Evolutionary conservation across 2,113 vertebrate species (phyloP).

Genomic region (Micromys minutus): DNA sequence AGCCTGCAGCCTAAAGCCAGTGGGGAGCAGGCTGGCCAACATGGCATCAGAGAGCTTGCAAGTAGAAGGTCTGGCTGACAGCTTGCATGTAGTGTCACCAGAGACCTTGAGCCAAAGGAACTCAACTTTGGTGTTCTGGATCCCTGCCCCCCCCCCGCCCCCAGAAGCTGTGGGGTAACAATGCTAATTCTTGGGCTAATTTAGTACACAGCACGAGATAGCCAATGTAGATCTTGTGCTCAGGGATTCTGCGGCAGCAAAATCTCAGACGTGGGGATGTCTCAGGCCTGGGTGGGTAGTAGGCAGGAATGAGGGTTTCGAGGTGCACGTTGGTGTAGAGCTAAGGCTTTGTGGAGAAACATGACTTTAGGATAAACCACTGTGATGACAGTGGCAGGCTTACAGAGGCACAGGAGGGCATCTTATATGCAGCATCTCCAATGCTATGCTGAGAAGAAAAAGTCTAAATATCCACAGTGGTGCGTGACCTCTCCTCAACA

Average conservation of each 20-base stretch:
- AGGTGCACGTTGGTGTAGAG: neutral
- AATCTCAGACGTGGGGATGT: neutral
- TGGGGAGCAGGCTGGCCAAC: neutral
- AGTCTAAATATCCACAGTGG: neutral
- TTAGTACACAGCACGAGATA: neutral
- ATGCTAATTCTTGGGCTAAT: neutral
- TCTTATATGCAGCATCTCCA: neutral
- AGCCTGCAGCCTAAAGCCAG: neutral
- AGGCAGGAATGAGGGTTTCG: neutral
- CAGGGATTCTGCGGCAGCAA: neutral
- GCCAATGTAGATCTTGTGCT: neutral
- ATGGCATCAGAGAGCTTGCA: neutral
- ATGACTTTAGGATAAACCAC: neutral
- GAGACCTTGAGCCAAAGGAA: neutral
- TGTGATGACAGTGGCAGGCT: neutral
- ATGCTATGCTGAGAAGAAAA: neutral
- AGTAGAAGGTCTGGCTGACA: neutral
- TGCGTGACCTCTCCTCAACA: neutral
- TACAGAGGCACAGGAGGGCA: neutral
- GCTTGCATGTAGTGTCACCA: neutral
- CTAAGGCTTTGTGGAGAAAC: neutral
- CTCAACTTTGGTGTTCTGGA: neutral
- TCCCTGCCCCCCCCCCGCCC: neutral
- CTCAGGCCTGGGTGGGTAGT: neutral
- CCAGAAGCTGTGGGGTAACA: neutral